Percentiles rank a stretch among this genome's conserved stretches.
phyloP scores from a whole-genome alignment of 2,113 vertebrate species.

The Ovis canadensis region DNA sequence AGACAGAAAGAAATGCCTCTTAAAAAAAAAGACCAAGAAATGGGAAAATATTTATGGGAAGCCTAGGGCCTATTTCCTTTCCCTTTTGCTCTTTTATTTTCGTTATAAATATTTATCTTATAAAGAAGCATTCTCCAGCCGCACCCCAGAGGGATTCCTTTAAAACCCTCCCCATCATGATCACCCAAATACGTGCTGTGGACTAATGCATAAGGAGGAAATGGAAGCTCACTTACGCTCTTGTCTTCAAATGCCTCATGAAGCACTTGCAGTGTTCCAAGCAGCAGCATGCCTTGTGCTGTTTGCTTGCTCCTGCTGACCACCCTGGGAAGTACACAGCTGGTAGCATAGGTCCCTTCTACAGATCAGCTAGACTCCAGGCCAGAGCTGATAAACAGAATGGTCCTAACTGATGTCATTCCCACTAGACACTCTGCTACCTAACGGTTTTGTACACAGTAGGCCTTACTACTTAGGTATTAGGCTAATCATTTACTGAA shows the following conservation, averaged over 20 bases:
- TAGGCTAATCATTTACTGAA: background rate
- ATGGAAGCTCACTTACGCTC: background rate
- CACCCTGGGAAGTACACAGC: background rate
- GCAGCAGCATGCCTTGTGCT: background rate
- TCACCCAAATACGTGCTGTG: slow-evolving; percentile 10
- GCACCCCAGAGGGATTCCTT: background rate
- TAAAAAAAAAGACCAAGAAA: background rate
- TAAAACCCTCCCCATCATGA: background rate
- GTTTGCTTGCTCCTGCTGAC: background rate
- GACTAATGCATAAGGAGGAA: slow-evolving; percentile 22
- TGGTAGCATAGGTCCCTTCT: background rate
- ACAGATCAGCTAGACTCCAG: background rate
- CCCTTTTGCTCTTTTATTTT: slow-evolving; percentile 1
- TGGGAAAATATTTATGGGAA: background rate
- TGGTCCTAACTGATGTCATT: background rate
- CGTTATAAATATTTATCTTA: slow-evolving; percentile 47
- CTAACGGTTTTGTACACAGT: background rate
- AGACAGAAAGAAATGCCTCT: background rate
- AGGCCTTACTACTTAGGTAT: background rate
- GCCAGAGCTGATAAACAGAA: background rate
- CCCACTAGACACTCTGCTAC: background rate
- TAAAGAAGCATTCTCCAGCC: background rate
- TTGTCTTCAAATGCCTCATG: background rate
- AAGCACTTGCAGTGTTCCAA: background rate
- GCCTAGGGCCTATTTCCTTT: background rate